Evolutionary conservation across 2,888 invertebrate genomes (phyloP).

Genomic region (Hermaeophaga mercurialis): DNA sequence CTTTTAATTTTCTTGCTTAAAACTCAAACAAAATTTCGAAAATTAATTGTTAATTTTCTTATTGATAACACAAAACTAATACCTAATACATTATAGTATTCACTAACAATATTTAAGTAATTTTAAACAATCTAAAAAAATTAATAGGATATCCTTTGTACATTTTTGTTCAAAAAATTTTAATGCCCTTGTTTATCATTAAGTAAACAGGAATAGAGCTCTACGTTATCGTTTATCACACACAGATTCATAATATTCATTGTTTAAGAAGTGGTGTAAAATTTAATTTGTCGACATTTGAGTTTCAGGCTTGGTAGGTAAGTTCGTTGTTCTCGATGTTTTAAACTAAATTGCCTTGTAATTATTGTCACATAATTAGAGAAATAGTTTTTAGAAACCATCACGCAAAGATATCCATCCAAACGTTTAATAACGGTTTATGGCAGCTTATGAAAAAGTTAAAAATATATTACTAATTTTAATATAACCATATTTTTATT

Average conservation of each 20-base stretch:
- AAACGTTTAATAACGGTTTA: constrained; percentile 8
- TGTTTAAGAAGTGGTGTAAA: neutral
- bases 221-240: constrained; percentile 3
- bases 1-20: no score
- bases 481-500: no score
- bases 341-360: neutral
- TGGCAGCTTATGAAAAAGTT: neutral
- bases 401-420: constrained; percentile 1
- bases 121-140: no score
- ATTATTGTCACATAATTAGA: constrained; percentile 1
- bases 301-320: neutral
- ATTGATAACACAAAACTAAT: no score
- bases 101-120: no score
- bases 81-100: no score
- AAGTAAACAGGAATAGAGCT: constrained; percentile 1
- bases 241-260: neutral
- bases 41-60: no score
- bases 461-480: no score
- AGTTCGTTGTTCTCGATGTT: constrained; percentile 1
- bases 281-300: neutral
- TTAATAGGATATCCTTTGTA: no score
- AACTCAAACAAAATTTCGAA: no score
- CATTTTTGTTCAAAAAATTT: no score
- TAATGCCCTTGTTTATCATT: constrained; percentile 3
- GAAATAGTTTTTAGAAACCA: neutral